phyloP scores from a whole-genome alignment of 2,113 vertebrate genomes.

The Lampris incognitus region DNA sequence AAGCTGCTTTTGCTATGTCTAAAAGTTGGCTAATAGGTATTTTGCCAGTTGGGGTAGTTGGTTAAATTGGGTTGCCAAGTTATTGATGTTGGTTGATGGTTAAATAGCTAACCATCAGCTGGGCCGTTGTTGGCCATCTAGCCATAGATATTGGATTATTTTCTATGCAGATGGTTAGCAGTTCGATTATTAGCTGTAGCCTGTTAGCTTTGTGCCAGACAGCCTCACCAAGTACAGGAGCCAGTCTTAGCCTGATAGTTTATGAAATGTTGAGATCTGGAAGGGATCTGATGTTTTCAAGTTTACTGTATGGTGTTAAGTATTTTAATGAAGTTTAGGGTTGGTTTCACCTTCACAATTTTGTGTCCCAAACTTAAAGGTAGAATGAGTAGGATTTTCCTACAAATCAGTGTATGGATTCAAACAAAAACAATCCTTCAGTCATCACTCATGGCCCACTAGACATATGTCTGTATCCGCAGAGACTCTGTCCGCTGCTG shows the following conservation, averaged over 20 bases:
- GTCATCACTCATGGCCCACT: too few species aligned
- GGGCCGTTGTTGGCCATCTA: constrained; percentile 24
- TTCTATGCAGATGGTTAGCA: constrained; percentile 60
- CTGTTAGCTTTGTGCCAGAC: constrained; percentile 66
- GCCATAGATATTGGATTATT: constrained; percentile 37
- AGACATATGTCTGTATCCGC: too few species aligned
- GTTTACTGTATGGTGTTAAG: too few species aligned
- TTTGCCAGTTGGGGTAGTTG: constrained; percentile 9
- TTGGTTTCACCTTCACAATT: neutral
- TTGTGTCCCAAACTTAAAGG: neutral
- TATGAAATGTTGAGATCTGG: too few species aligned
- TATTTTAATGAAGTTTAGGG: neutral
- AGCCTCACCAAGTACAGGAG: constrained; percentile 58
- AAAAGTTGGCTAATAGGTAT: constrained; percentile 49
- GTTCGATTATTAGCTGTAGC: constrained; percentile 67
- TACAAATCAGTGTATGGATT: too few species aligned
- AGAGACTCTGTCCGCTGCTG: too few species aligned
- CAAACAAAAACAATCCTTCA: too few species aligned
- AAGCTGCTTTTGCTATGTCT: constrained; percentile 56
- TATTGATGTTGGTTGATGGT: too few species aligned
- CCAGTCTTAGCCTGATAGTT: too few species aligned
- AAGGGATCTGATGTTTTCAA: too few species aligned
- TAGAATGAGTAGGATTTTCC: too few species aligned
- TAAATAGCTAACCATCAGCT: too few species aligned
- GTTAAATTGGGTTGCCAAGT: neutral